Percentiles rank a stretch among this genome's conserved stretches.
These are phyloP conservation scores for Dendronephthya gigantea DNA, from an alignment of 64 coral and sea anemone genomes.

Conservation along the genomic window DNA sequence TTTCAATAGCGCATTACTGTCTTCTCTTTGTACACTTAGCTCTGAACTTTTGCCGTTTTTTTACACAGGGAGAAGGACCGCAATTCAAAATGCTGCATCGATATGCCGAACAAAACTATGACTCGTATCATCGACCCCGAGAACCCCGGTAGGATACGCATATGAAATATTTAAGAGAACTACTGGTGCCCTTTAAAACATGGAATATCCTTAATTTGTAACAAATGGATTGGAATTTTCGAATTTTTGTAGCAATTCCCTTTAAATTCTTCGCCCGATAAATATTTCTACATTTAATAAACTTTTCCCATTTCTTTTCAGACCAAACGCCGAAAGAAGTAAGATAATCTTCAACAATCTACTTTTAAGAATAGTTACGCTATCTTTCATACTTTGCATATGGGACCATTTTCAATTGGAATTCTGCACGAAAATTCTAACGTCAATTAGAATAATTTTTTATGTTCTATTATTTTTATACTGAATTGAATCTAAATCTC, in stretches of 20 bases:
- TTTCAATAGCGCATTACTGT: background rate
- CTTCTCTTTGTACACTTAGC: background rate
- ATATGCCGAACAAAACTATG: conserved; percentile 64
- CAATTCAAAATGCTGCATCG: conserved; percentile 59
- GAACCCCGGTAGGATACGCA: conserved; percentile 39
- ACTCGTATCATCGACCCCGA: conserved; percentile 84
- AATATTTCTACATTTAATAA: background rate
- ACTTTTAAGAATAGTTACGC: too few species aligned
- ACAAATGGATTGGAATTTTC: background rate
- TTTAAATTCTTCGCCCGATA: background rate
- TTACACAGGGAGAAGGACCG: conserved; percentile 75
- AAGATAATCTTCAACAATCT: background rate
- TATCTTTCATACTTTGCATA: too few species aligned
- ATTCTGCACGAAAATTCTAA: too few species aligned
- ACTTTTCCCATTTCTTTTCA: conserved; percentile 22
- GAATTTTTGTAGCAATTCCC: background rate
- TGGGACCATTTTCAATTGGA: too few species aligned
- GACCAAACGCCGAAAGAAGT: conserved; percentile 87
- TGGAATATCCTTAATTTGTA: background rate
- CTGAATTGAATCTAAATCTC: conserved; percentile 16
- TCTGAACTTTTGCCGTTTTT: background rate
- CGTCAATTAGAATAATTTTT: background rate
- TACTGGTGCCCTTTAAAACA: too few species aligned
- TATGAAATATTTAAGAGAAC: background rate
- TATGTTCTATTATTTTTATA: background rate